These are phyloP conservation scores for Vipera ursinii DNA, from an alignment of 2,797 vertebrate species.

Conservation along the genomic window DNA sequence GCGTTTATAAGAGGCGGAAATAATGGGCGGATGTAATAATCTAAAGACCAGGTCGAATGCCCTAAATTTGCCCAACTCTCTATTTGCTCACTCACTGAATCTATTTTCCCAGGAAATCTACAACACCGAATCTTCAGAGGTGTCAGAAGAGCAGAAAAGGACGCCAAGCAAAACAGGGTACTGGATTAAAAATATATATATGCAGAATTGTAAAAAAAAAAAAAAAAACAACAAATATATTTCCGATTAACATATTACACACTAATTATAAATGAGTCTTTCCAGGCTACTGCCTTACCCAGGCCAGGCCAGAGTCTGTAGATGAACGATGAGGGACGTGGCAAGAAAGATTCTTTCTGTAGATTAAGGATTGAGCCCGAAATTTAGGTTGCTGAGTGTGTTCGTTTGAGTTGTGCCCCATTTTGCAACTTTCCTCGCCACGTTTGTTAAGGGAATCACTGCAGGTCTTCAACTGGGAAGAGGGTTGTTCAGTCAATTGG, in stretches of 20 bases:
- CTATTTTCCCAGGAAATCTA: slow-evolving; percentile 62
- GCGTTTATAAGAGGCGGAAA: too few relatives aligned
- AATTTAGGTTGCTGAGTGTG: neutral
- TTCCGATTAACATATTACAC: too few relatives aligned
- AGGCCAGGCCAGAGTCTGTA: neutral
- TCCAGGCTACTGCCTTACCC: neutral
- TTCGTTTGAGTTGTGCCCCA: too few relatives aligned
- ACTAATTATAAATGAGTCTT: neutral
- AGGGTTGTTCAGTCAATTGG: too few relatives aligned
- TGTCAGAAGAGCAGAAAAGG: slow-evolving; percentile 44
- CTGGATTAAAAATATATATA: slow-evolving; percentile 3
- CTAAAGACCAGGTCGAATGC: neutral
- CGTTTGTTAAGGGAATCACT: too few relatives aligned
- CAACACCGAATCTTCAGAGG: slow-evolving; percentile 58
- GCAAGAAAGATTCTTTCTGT: neutral
- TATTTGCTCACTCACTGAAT: slow-evolving; percentile 26
- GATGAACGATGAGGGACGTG: neutral
- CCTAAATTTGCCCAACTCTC: slow-evolving; percentile 4
- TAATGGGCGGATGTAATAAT: neutral
- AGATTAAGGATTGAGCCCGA: neutral
- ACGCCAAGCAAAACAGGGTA: slow-evolving; percentile 62
- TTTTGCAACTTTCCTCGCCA: too few relatives aligned
- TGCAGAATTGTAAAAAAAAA: neutral
- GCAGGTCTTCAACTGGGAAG: too few relatives aligned
- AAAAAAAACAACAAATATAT: neutral